Evolutionary conservation across 2,797 vertebrate genomes (phyloP).

Genomic region (Periparus ater): DNA sequence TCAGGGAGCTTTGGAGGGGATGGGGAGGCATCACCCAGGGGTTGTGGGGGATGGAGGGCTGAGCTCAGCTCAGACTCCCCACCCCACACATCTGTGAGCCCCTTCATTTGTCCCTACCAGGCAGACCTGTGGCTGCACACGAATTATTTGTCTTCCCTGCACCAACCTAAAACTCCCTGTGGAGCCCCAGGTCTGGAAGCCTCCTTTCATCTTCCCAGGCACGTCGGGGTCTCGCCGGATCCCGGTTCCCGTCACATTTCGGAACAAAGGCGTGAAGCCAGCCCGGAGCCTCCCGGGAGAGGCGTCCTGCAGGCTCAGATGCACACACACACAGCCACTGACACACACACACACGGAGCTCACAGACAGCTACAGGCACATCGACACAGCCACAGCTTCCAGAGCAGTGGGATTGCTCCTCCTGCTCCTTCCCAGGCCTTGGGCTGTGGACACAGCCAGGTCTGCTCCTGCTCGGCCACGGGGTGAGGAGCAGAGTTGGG

Average conservation of each 20-base stretch:
- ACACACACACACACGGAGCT: neutral
- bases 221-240: rapidly evolving
- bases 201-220: neutral
- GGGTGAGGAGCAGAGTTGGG: neutral
- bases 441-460: neutral
- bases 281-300: rapidly evolving
- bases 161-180: neutral
- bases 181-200: neutral
- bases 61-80: neutral
- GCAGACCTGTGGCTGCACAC: neutral
- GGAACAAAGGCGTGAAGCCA: neutral
- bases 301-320: neutral
- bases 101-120: neutral
- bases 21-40: neutral
- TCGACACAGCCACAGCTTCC: neutral
- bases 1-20: neutral
- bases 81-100: neutral
- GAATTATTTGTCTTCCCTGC: neutral
- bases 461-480: rapidly evolving
- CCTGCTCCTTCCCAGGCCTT: neutral
- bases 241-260: rapidly evolving
- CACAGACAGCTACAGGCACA: slow-evolving; percentile 25
- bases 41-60: neutral
- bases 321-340: neutral
- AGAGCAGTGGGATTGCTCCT: neutral